Evolutionary conservation across 2,113 vertebrate species (phyloP).

Genomic region (Rhipidura dahli): DNA sequence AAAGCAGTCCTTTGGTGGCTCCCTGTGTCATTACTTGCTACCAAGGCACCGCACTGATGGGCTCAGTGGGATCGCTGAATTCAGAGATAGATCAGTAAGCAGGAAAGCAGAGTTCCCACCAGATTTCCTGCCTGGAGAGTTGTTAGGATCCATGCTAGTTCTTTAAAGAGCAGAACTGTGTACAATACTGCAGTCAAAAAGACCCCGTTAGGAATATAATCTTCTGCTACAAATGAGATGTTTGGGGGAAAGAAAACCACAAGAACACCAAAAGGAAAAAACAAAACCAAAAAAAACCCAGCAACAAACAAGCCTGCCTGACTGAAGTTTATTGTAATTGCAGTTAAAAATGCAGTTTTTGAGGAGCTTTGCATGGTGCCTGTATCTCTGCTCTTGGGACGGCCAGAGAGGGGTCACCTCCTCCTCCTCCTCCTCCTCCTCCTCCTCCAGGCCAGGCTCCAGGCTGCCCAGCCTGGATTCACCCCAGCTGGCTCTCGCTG

Average conservation of each 20-base stretch:
- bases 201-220: slow-evolving; percentile 43
- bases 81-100: slow-evolving; percentile 38
- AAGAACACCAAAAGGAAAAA: neutral
- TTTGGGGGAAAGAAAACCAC: neutral
- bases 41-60: slow-evolving; percentile 26
- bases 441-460: neutral
- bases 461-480: neutral
- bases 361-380: neutral
- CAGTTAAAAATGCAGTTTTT: neutral
- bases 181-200: slow-evolving; percentile 25
- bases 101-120: slow-evolving; percentile 42
- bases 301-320: neutral
- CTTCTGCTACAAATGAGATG: slow-evolving; percentile 53
- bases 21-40: neutral
- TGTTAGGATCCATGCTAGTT: slow-evolving; percentile 42
- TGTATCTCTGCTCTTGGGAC: neutral
- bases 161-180: slow-evolving; percentile 62
- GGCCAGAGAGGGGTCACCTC: neutral
- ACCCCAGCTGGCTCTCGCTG: fast-evolving
- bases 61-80: slow-evolving; percentile 16
- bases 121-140: slow-evolving; percentile 50
- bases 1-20: slow-evolving; percentile 21
- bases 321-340: neutral
- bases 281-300: neutral
- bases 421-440: neutral